These are phyloP conservation scores for Rhombomys opimus DNA, from an alignment of 2,113 vertebrate species.

Conservation along the genomic window DNA sequence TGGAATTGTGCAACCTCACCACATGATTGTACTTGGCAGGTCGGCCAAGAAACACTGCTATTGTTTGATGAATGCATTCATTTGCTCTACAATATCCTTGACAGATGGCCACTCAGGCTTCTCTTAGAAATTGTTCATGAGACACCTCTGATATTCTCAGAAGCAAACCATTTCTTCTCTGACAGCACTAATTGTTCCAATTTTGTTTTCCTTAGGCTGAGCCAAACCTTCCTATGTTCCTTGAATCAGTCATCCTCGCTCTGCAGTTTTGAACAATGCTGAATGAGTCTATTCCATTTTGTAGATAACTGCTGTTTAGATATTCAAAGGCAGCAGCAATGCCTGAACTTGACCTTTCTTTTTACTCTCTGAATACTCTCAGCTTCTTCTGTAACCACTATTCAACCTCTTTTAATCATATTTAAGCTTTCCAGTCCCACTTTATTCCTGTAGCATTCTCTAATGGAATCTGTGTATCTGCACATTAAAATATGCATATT, in stretches of 20 bases:
- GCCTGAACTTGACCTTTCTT: constrained; percentile 35
- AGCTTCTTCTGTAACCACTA: not conserved
- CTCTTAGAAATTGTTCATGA: constrained; percentile 21
- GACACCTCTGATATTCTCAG: constrained; percentile 23
- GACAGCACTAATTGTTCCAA: constrained; percentile 54
- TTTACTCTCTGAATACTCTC: not conserved
- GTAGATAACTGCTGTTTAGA: constrained; percentile 43
- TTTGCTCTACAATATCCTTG: not conserved
- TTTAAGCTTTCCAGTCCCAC: not conserved
- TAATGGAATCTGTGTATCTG: not conserved
- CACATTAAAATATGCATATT: not conserved
- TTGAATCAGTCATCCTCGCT: not conserved
- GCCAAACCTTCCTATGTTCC: not conserved
- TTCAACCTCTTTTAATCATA: not conserved
- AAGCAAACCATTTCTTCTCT: constrained; percentile 35
- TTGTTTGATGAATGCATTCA: not conserved
- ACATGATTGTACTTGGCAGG: not conserved
- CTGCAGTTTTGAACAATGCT: constrained; percentile 34
- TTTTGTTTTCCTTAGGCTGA: constrained; percentile 7
- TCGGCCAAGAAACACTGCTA: not conserved
- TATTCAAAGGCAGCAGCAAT: not conserved
- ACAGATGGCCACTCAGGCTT: not conserved
- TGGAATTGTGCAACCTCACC: not conserved
- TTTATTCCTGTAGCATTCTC: constrained; percentile 1
- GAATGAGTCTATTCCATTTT: constrained; percentile 61